Evolutionary conservation across 2,797 vertebrate species (phyloP).

Genomic region (Falco naumanni): DNA sequence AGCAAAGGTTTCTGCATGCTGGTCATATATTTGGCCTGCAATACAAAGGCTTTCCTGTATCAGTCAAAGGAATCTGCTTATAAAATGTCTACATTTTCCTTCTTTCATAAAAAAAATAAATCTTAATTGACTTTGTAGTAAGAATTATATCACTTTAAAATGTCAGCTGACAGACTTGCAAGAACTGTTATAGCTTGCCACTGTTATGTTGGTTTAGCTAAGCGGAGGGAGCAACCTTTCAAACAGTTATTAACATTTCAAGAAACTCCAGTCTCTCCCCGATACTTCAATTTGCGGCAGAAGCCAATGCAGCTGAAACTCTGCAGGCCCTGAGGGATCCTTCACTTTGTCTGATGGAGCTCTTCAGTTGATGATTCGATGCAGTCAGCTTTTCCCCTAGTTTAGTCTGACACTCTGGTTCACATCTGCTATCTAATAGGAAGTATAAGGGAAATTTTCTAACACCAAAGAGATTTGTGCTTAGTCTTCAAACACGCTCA

Average conservation of each 20-base stretch:
- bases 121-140: background rate
- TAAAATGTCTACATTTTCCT: background rate
- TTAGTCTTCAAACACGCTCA: background rate
- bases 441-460: background rate
- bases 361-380: background rate
- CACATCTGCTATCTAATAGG: background rate
- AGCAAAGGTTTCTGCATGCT: background rate
- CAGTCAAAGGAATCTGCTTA: background rate
- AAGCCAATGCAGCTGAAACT: background rate
- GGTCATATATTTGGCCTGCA: background rate
- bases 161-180: background rate
- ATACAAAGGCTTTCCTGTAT: background rate
- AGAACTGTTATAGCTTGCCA: background rate
- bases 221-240: background rate
- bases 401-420: background rate
- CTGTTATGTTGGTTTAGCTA: background rate
- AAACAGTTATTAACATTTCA: background rate
- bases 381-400: background rate
- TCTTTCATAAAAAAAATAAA: background rate
- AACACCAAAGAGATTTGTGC: background rate
- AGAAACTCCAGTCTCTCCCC: background rate
- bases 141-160: background rate
- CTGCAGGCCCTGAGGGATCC: background rate
- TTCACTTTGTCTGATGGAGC: background rate
- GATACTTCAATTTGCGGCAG: background rate